Conservation (phyloP, 2,113 vertebrate species). For the Aptenodytes patagonicus region DNA sequence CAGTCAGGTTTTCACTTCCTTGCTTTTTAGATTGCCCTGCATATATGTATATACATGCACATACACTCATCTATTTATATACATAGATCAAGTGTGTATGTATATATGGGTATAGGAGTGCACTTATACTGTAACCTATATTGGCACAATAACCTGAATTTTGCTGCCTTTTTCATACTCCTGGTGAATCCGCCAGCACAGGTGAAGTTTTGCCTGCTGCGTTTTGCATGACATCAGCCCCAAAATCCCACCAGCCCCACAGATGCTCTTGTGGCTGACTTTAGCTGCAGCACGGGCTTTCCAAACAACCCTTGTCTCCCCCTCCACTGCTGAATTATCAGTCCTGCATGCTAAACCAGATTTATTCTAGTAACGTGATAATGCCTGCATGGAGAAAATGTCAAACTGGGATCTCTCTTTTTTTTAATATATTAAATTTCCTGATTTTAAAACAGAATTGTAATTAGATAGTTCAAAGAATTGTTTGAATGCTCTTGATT, state of each 20-base stretch:
- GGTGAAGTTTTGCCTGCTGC: not conserved
- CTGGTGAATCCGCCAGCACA: rapidly evolving
- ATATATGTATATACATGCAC: rapidly evolving
- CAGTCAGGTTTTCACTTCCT: not conserved
- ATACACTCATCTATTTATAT: no score
- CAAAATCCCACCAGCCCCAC: not conserved
- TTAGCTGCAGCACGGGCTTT: not conserved
- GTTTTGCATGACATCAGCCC: not conserved
- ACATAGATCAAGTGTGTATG: not conserved
- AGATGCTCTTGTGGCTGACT: not conserved
- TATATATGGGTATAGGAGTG: not conserved
- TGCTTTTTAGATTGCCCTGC: not conserved
- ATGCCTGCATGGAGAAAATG: not conserved
- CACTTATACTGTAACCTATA: not conserved
- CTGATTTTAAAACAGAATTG: not conserved
- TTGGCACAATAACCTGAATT: not conserved
- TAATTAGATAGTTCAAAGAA: not conserved
- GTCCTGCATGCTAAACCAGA: not conserved
- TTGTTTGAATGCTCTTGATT: not conserved
- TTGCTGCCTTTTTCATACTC: not conserved
- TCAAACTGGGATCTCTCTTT: not conserved
- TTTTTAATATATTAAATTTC: not conserved
- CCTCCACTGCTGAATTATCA: rapidly evolving
- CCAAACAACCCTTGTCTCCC: not conserved
- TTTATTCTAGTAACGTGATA: not conserved